Conservation (phyloP, 2,888 invertebrate genomes). For the Pseudococcus jackbeardsleyi region DNA sequence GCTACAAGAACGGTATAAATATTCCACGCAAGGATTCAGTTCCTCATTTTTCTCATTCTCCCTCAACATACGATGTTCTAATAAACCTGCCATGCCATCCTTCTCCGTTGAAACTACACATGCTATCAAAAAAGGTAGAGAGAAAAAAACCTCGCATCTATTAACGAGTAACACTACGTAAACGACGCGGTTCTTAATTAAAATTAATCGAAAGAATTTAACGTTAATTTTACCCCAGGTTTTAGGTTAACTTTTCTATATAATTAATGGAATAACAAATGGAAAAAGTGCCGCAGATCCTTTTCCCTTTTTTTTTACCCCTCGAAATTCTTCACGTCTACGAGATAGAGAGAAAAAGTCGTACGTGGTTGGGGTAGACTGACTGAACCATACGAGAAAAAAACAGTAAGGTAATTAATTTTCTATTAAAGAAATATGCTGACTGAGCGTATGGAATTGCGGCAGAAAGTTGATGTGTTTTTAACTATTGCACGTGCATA, state of each 20-base stretch:
- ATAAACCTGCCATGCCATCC: not conserved
- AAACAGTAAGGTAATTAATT: not conserved
- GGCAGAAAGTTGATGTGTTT: conserved; percentile 23
- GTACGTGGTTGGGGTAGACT: not conserved
- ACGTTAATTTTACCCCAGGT: not conserved
- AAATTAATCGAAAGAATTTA: conserved; percentile 14
- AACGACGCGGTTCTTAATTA: not conserved
- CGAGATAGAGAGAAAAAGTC: not conserved
- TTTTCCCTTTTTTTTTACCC: not conserved
- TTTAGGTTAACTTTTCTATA: not conserved
- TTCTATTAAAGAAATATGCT: conserved; percentile 28
- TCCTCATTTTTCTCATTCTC: no score
- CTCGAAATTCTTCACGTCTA: not conserved
- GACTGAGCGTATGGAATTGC: conserved; percentile 3
- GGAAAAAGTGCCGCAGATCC: conserved; percentile 1
- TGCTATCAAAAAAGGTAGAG: no score
- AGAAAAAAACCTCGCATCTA: no score
- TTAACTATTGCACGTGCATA: conserved; percentile 19
- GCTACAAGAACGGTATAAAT: no score
- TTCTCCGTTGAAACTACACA: not conserved
- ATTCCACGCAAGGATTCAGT: no score
- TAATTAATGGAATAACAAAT: conserved; percentile 23
- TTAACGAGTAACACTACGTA: not conserved
- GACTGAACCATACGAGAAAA: not conserved
- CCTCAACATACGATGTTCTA: no score